Percentiles rank a stretch among this genome's conserved stretches.
phyloP scores from a whole-genome alignment of 2,888 invertebrate genomes.

The Synanthedon andrenaeformis region DNA sequence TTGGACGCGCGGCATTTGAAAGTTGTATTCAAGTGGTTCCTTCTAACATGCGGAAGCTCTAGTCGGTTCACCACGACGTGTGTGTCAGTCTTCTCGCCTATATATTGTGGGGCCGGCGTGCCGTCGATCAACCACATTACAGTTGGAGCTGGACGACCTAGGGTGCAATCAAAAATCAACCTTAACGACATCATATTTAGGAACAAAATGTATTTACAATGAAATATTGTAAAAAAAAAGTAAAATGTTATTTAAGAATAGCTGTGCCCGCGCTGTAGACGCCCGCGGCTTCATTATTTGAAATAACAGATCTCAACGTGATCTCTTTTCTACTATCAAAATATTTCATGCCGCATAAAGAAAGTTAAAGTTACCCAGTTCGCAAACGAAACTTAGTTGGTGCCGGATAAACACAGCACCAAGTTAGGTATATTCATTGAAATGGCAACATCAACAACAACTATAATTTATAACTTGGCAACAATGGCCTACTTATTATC shows the following conservation, averaged over 20 bases:
- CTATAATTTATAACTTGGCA: slow-evolving; percentile 9
- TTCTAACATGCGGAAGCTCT: slow-evolving; percentile 78
- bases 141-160: slow-evolving; percentile 86
- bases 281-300: no score
- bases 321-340: no score
- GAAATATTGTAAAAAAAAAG: no score
- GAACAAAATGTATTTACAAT: no score
- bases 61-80: slow-evolving; percentile 85
- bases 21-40: slow-evolving; percentile 85
- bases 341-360: no score
- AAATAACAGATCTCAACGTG: no score
- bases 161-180: background rate
- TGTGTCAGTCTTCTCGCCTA: slow-evolving; percentile 76
- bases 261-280: no score
- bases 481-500: slow-evolving; percentile 7
- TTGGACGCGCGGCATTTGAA: slow-evolving; percentile 90
- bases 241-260: no score
- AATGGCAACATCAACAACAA: slow-evolving; percentile 5
- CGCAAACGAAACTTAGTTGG: no score
- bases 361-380: no score
- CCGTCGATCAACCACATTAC: slow-evolving; percentile 87
- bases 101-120: slow-evolving; percentile 77
- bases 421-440: background rate
- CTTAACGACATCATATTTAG: no score
- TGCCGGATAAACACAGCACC: no score